Evolutionary conservation across 2,113 vertebrate genomes (phyloP), one percentile per base, ranked within the genome.

Genomic region (Anas platyrhynchos): DNA sequence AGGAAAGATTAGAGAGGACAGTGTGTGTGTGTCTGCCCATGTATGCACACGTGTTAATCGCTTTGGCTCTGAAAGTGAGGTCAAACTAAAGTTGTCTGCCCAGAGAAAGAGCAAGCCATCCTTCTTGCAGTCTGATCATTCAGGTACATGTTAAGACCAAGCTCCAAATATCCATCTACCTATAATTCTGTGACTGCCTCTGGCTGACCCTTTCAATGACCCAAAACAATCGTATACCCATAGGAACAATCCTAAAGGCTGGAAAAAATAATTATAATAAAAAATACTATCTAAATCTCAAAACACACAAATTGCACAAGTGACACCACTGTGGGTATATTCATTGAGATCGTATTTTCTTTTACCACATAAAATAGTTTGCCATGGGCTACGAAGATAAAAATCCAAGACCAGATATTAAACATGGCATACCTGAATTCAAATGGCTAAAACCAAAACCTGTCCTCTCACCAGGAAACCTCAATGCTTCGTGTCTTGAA

Each of bases 351-450:
- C 3, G 3, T 48, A n/a, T 12, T 55, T 86, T n/a, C 26, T 52
- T 77, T 38, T 12, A 23, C 10, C 11, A 68, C 62, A 68, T 36
- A 44, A n/a, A 52, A 50, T 11, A n/a, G 5, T 29, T n/a, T 62
- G 38, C 18, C 27, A 32, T 10, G 18, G 65, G 58, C 69, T 71
- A 65, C 17, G 14, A 26, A 10, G 14, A 41, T 32, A 36, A 63
- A 83, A 86, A 72, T 6, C 4, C 34, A 55, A 77, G 38, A 29
- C 77, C 25, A 72, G 31, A 13, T 62, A 56, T 5, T 31, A 32
- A 68, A 38, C 8, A 7, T 1, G 1, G 54, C 34, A 62, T 0
- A 0, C 23, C 26, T 20, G 27, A 83, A 73, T 4, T 62, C 13
- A 58, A 87, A 79, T 6, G 8, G 41, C 79, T 63, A 46, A 68